These are phyloP conservation scores for Tetragonula clypearis DNA, from an alignment of 1,140 invertebrate genomes.

Conservation along the genomic window DNA sequence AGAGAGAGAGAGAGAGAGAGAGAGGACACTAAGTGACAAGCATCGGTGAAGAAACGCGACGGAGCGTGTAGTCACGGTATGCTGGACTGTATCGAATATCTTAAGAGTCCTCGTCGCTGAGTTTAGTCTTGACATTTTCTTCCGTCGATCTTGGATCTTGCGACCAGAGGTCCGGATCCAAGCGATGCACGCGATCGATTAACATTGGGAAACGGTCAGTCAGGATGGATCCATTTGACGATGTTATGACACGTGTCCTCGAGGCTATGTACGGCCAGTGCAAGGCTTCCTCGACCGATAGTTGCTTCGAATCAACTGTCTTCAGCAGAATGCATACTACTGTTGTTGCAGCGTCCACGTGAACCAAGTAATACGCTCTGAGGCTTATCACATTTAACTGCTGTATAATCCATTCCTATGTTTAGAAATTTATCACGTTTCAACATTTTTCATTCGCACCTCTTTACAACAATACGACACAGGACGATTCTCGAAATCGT, in stretches of 20 bases:
- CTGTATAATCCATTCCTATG: too few species aligned
- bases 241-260: neutral
- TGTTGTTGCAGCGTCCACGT: too few species aligned
- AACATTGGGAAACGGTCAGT: neutral
- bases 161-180: neutral
- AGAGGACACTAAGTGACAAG: constrained; percentile 51
- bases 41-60: constrained; percentile 63
- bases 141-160: neutral
- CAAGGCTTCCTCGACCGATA: too few species aligned
- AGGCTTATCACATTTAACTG: too few species aligned
- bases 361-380: too few species aligned
- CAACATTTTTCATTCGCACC: too few species aligned
- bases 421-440: too few species aligned
- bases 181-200: neutral
- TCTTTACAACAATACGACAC: too few species aligned
- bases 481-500: too few species aligned
- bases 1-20: neutral
- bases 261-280: too few species aligned
- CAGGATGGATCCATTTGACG: neutral
- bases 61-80: constrained; percentile 59
- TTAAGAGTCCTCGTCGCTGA: constrained; percentile 43
- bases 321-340: too few species aligned
- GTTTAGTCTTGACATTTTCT: constrained; percentile 45
- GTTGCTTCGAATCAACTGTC: too few species aligned
- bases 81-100: constrained; percentile 55